Base-by-base conservation (phyloP, 2,888 invertebrate species). In the Philopedon plagiatum region DNA sequence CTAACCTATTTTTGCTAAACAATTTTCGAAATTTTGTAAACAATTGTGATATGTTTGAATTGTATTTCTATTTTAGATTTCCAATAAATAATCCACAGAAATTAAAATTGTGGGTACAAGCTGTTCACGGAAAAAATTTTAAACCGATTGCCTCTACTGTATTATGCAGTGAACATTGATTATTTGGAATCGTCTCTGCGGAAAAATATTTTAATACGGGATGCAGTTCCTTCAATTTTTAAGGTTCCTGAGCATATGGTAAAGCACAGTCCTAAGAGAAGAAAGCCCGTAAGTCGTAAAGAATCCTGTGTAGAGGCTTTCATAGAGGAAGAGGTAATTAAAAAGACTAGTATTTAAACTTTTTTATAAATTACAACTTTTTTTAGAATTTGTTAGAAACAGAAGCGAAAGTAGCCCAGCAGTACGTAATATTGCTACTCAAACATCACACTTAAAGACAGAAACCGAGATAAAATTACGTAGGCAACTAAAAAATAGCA, bases 221-320 rank as follows among this genome's bases (percentile, higher is more conserved):
- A 34, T 8, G 32, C 8, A 34, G 32, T 34, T 34, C 51, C 51
- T 51, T 51, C 51, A 19, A 15, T 51, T 26, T 51, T 51, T 51
- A 51, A 39, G 15, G 5, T 39, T 39, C 39, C 39, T 15, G 15
- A 39, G 13, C 39, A 39, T 39, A 39, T 39, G 13, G 5, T 3
- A 19, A 21, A 51, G 7, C 19, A 4, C 5, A 51, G 13, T 15
- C 51, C 51, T 26, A 51, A 39, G n/a, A 51, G 7, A 51, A 51
- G 51, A 8, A 51, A 51, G 2, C 9, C 15, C n/a, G 5, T 19
- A 19, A n/a, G n/a, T 51, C 51, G 51, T 7, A 19, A 15, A 39
- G 39, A 39, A 39, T 39, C 15, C 4, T 13, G 4, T 15, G 15
- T 39, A 15, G 13, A 39, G 2, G 39, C 3, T 34, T 34, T 34